Evolutionary conservation across 2,888 invertebrate species (phyloP).

Genomic region (Embidobia sp.): DNA sequence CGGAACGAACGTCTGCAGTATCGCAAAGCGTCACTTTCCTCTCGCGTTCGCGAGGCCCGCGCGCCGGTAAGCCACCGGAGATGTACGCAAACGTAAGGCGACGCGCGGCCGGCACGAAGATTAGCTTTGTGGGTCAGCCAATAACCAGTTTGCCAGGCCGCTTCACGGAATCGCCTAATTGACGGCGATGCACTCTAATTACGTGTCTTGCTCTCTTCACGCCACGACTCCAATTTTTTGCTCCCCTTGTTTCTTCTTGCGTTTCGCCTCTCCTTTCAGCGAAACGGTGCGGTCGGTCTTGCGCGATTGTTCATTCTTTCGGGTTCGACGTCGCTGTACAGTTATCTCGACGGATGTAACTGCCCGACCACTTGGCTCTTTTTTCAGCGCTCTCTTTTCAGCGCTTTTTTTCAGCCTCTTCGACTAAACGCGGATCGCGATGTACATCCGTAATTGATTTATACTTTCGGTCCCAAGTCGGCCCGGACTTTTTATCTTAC

Average conservation of each 20-base stretch:
- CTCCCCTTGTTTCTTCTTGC: neutral
- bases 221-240: constrained; percentile 28
- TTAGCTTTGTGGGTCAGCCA: constrained; percentile 48
- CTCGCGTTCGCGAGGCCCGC: too few species aligned
- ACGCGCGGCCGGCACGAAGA: too few species aligned
- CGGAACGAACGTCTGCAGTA: too few species aligned
- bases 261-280: neutral
- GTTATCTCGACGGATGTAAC: neutral
- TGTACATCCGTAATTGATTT: constrained; percentile 41
- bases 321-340: neutral
- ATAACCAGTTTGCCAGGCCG: constrained; percentile 34
- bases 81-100: neutral
- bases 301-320: neutral
- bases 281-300: constrained; percentile 26
- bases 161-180: constrained; percentile 50
- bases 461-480: too few species aligned
- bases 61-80: neutral
- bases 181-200: constrained; percentile 55
- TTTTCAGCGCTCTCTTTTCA: too few species aligned
- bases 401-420: constrained; percentile 8
- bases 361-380: too few species aligned
- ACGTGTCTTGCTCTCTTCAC: constrained; percentile 43
- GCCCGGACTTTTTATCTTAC: too few species aligned
- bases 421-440: constrained; percentile 29
- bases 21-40: too few species aligned